Percentiles rank a stretch among this genome's conserved stretches.
These are phyloP conservation scores for Aeoliscus strigatus DNA, from an alignment of 2,797 vertebrate species.

Conservation along the genomic window DNA sequence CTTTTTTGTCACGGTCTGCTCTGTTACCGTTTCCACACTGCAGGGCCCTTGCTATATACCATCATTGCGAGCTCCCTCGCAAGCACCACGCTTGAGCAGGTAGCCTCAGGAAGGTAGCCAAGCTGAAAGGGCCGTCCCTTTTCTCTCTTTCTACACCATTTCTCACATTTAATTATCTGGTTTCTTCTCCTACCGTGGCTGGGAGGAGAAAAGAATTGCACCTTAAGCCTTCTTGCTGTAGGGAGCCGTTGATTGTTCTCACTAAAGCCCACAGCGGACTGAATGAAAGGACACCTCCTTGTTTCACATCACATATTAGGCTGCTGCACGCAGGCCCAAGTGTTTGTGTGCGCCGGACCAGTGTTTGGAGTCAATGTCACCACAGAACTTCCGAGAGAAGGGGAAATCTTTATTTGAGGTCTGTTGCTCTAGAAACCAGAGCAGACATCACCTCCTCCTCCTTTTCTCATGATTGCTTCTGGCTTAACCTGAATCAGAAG, in stretches of 20 bases:
- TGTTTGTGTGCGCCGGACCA: slow-evolving; percentile 73
- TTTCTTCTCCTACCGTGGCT: slow-evolving; percentile 82
- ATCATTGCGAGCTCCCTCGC: slow-evolving; percentile 60
- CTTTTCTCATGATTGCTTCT: slow-evolving; percentile 25
- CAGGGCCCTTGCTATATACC: slow-evolving; percentile 65
- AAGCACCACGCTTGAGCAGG: slow-evolving; percentile 76
- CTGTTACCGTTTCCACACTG: slow-evolving; percentile 71
- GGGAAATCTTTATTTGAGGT: slow-evolving; percentile 88
- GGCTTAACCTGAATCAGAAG: slow-evolving; percentile 19
- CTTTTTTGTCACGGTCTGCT: slow-evolving; percentile 80
- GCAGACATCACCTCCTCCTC: slow-evolving; percentile 27
- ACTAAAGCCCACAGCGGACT: slow-evolving; percentile 79
- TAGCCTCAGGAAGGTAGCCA: slow-evolving; percentile 81
- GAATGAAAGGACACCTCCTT: slow-evolving; percentile 77
- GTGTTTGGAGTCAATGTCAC: slow-evolving; percentile 86
- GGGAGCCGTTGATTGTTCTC: slow-evolving; percentile 80
- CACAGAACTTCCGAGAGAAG: slow-evolving; percentile 59
- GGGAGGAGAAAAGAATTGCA: slow-evolving; percentile 84
- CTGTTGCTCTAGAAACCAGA: slow-evolving; percentile 55
- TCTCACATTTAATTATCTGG: slow-evolving; percentile 98
- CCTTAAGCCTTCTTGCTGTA: slow-evolving; percentile 76
- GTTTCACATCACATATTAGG: slow-evolving; percentile 83
- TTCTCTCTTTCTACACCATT: slow-evolving; percentile 73
- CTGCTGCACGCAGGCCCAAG: slow-evolving; percentile 71
- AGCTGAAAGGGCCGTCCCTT: slow-evolving; percentile 83